Evolutionary conservation across 2,797 vertebrate genomes (phyloP), one percentile per base, ranked within the genome.

Genomic region (Ptychobarbus kaznakovi): DNA sequence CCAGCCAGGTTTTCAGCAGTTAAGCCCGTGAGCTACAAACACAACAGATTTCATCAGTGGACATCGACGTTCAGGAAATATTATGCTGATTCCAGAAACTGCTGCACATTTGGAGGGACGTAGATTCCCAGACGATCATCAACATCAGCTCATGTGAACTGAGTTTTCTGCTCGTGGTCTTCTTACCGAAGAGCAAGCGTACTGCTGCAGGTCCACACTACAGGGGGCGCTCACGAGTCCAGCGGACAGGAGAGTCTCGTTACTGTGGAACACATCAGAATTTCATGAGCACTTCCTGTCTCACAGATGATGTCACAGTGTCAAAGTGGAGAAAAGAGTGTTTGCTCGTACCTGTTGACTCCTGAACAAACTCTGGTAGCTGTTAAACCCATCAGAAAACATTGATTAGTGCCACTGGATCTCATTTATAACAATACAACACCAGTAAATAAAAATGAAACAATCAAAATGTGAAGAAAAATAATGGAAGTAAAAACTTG

Each of bases 171-270:
- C 0, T 46, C 11, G 9, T 73, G 28, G 1, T 35, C 32, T 40
- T 40, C 25, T 90, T 83, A 95, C 95, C 91, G 90, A 25, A 86
- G 93, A 81, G 86, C 95, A 95, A 18, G 94, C 91, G 61, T 91
- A 93, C 61, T 90, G 73, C 74, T 93, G 91, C 89, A 95, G n/a
- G 53, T 89, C 42, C 20, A 92, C 79, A 38, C 56, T 75, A 83
- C 94, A 95, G 81, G 91, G 87, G 49, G 40, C 7, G 58, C 68
- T 84, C 58, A 69, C 6, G 0, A 74, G 40, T 46, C 69, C 51
- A 92, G 11, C 80, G 88, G 12, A 44, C 13, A 73, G 40, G 15
- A 79, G 66, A 68, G 72, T 53, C 61, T 78, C 79, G 38, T 88
- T 89, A 90, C 95, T 95, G 91, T 82, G 16, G 0, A 28, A 18